Percentiles rank a stretch among this genome's conserved stretches.
phyloP scores from a whole-genome alignment of 2,797 vertebrate genomes.

The Valencia hispanica region DNA sequence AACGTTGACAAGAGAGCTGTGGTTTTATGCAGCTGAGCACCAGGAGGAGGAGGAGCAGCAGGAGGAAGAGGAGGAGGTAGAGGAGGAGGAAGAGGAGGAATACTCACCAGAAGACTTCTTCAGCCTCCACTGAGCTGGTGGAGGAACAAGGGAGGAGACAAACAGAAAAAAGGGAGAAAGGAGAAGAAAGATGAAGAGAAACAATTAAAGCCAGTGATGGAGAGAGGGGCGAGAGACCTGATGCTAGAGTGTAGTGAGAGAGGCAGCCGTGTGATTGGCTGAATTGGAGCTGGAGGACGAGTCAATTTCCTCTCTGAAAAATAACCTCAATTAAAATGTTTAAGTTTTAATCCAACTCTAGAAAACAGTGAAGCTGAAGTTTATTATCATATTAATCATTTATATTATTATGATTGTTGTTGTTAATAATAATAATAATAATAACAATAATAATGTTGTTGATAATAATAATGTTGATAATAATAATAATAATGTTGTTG shows the following conservation, averaged over 20 bases:
- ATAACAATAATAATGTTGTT: no score
- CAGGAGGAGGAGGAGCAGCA: no score
- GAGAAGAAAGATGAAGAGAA: not conserved
- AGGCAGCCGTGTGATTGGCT: not conserved
- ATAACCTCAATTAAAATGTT: not conserved
- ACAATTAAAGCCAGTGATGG: not conserved
- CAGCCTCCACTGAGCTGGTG: slow-evolving; percentile 55
- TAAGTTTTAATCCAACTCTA: not conserved
- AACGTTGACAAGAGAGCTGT: not conserved
- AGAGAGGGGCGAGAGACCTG: not conserved
- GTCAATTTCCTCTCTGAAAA: not conserved
- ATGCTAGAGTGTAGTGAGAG: not conserved
- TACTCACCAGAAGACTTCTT: slow-evolving; percentile 56
- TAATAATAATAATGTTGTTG: no score
- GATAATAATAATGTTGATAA: no score
- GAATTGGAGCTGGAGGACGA: not conserved
- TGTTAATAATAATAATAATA: not conserved
- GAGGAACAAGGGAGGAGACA: slow-evolving; percentile 36
- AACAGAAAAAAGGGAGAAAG: not conserved
- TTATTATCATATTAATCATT: no score
- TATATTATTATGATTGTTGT: no score
- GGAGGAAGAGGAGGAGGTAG: no score
- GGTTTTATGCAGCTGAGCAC: slow-evolving; percentile 5
- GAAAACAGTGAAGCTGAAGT: not conserved
- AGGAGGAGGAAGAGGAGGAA: not conserved